Evolutionary conservation across 2,797 vertebrate species (phyloP), one percentile per base, ranked within the genome.

Genomic region (Coccyzus lansbergi): DNA sequence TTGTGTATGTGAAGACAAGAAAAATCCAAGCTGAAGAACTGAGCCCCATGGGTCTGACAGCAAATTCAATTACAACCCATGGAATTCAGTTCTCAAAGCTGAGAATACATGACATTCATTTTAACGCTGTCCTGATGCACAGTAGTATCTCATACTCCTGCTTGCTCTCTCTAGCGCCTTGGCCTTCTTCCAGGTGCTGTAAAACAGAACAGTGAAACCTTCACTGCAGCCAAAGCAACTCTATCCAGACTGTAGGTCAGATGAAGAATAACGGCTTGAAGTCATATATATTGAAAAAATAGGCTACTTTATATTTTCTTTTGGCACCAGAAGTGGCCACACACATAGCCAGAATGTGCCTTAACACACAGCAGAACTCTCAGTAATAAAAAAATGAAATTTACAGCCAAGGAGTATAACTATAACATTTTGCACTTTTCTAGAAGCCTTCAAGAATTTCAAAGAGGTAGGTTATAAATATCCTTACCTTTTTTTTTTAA

Each of bases 61-160:
- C 20, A 0, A 64, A 88, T 93, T 89, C 83, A 94, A 85, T 95
- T 93, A 98, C 96, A 97, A 97, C 97, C 95, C 95, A 97, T 97
- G 97, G 97, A 98, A 97, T 97, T 98, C 97, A 98, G 97, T 98
- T 98, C 97, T 98, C 98, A 98, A 76, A 98, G 98, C 98, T 97
- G 97, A 95, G 97, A 94, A 96, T 94, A 94, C 96, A 90, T 6
- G n/a, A 55, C 70, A 65, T 86, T 72, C 71, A 15, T 89, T 82
- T 93, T 6, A 55, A 82, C 62, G 87, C 29, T 72, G 84, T 95
- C 85, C 72, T 58, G 51, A n/a, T 0, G 21, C 42, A 5, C 26
- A 4, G 91, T 52, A 65, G 62, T 51, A 56, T 40, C 63, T 82
- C 87, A 40, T 8, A 7, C 20, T 86, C 63, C 52, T 44, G 82